Conservation (phyloP, 2,113 vertebrate genomes). For the Oncorhynchus keta region DNA sequence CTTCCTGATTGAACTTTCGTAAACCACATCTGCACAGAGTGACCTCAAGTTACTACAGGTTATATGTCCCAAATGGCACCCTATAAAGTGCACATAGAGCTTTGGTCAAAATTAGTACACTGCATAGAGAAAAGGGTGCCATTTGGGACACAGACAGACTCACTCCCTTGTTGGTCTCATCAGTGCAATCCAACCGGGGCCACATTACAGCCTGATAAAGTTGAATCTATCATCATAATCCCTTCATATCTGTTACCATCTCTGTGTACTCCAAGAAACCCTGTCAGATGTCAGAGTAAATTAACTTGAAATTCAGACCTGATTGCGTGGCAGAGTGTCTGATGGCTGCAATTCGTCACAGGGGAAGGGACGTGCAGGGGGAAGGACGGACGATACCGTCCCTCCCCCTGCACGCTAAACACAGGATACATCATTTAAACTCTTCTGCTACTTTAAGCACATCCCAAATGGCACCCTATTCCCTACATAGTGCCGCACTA, state of each 20-base stretch:
- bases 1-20: too few relatives aligned
- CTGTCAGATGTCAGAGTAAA: constrained; percentile 46
- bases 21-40: too few relatives aligned
- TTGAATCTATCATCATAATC: constrained; percentile 33
- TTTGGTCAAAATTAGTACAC: not conserved
- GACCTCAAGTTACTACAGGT: too few relatives aligned
- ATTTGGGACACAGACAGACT: too few relatives aligned
- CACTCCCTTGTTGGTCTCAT: constrained; percentile 39
- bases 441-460: constrained; percentile 1
- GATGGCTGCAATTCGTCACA: constrained; percentile 44
- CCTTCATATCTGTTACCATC: constrained; percentile 37
- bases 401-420: constrained; percentile 22
- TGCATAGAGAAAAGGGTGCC: not conserved
- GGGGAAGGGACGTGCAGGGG: too few relatives aligned
- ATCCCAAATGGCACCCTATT: too few relatives aligned
- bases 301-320: constrained; percentile 63
- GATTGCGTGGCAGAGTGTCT: constrained; percentile 56
- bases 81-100: not conserved
- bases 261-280: constrained; percentile 21
- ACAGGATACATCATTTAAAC: constrained; percentile 33
- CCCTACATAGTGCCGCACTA: too few relatives aligned
- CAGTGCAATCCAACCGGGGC: constrained; percentile 24
- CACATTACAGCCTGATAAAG: constrained; percentile 36
- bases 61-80: not conserved
- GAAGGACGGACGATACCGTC: constrained; percentile 22